These are phyloP conservation scores for Zaprionus vittiger DNA, from an alignment of 1,140 invertebrate genomes.

Conservation along the genomic window DNA sequence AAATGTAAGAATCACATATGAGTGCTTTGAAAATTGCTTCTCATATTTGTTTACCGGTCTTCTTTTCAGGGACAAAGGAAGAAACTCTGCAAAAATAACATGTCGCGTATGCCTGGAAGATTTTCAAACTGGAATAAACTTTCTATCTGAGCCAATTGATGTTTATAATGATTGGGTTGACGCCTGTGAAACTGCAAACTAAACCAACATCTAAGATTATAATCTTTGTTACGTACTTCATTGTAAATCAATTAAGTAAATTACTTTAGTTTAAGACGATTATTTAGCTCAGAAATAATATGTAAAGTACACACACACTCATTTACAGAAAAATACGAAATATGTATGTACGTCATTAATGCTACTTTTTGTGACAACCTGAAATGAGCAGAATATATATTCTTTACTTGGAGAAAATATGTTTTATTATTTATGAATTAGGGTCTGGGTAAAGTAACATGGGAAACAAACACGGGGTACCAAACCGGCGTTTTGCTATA, in stretches of 20 bases:
- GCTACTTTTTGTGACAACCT: no score
- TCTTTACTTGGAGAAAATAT: no score
- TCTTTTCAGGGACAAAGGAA: slow-evolving; percentile 93
- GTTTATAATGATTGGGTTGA: slow-evolving; percentile 99
- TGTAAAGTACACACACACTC: not conserved
- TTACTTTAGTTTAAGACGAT: not conserved
- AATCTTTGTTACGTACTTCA: not conserved
- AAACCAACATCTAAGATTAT: slow-evolving; percentile 55
- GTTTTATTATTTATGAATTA: no score
- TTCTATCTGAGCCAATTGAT: slow-evolving; percentile 98
- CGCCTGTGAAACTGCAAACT: slow-evolving; percentile 97
- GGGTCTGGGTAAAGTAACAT: no score
- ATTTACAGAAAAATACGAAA: not conserved
- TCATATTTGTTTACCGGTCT: slow-evolving; percentile 22
- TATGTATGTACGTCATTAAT: no score
- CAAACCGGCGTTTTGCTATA: no score
- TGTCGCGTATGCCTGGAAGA: slow-evolving; percentile 98
- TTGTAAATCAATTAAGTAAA: slow-evolving; percentile 8
- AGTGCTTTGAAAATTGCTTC: slow-evolving; percentile 2
- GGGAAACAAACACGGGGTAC: no score
- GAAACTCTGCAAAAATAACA: slow-evolving; percentile 96
- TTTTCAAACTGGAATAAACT: slow-evolving; percentile 98
- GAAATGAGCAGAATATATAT: no score
- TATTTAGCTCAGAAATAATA: not conserved
- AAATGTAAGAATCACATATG: slow-evolving; percentile 92